A percentile compares a stretch with the other conserved stretches of the same genome.
phyloP scores from a whole-genome alignment of 2,888 invertebrate species.

The Mylabris sibirica region DNA sequence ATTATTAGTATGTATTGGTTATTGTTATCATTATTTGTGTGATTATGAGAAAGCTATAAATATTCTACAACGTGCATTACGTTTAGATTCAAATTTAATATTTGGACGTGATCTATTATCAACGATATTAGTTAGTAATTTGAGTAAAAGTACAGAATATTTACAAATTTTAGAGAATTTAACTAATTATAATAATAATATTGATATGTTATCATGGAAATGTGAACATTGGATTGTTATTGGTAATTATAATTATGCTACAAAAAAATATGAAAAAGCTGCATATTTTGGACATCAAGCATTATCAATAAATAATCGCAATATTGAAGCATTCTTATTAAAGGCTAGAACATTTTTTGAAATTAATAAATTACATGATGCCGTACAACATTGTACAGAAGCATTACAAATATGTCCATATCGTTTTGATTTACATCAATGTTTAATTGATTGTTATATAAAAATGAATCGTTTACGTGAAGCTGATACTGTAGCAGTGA shows the following conservation, averaged over 20 bases:
- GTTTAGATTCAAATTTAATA: slow-evolving; percentile 50
- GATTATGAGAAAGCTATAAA: slow-evolving; percentile 72
- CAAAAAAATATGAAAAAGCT: slow-evolving; percentile 72
- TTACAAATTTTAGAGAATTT: slow-evolving; percentile 52
- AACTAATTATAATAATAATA: slow-evolving; percentile 32
- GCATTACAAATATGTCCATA: slow-evolving; percentile 69
- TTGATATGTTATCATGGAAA: slow-evolving; percentile 53
- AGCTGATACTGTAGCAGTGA: slow-evolving; percentile 75
- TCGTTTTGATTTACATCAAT: slow-evolving; percentile 76
- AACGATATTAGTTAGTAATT: slow-evolving; percentile 51
- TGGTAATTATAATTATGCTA: slow-evolving; percentile 73
- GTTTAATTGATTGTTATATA: slow-evolving; percentile 78
- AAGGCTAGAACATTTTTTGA: slow-evolving; percentile 75
- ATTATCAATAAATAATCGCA: slow-evolving; percentile 65
- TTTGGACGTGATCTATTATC: slow-evolving; percentile 53
- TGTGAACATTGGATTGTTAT: slow-evolving; percentile 79
- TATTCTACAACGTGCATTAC: slow-evolving; percentile 62
- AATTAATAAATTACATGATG: slow-evolving; percentile 72
- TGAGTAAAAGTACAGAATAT: slow-evolving; percentile 50
- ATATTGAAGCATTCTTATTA: slow-evolving; percentile 76
- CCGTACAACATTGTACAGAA: slow-evolving; percentile 72
- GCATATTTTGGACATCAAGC: slow-evolving; percentile 79
- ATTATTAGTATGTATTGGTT: slow-evolving; percentile 73
- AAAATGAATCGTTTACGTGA: slow-evolving; percentile 74
- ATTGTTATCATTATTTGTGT: slow-evolving; percentile 76